phyloP scores from a whole-genome alignment of 2,797 vertebrate species.

The Spea hammondii region DNA sequence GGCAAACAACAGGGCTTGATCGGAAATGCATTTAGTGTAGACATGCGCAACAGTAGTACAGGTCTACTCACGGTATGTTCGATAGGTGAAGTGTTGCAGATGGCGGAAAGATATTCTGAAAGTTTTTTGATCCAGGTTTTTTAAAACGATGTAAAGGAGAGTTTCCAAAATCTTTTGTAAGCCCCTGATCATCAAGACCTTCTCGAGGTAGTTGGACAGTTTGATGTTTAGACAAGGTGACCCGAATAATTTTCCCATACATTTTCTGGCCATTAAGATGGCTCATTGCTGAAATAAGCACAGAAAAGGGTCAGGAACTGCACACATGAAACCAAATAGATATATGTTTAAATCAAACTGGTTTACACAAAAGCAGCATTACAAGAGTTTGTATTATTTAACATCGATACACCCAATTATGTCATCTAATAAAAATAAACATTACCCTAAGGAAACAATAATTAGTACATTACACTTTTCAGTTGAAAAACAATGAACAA shows the following conservation, averaged over 20 bases:
- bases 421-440: no score
- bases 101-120: slow-evolving; percentile 96
- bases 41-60: not conserved
- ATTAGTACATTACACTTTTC: no score
- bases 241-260: slow-evolving; percentile 95
- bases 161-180: slow-evolving; percentile 95
- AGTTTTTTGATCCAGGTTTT: slow-evolving; percentile 97
- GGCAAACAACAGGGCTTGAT: no score
- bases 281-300: slow-evolving; percentile 83
- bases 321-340: no score
- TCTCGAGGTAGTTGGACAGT: slow-evolving; percentile 94
- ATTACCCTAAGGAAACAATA: no score
- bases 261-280: slow-evolving; percentile 97
- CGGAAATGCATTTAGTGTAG: not conserved
- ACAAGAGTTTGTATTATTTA: no score
- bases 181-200: slow-evolving; percentile 92
- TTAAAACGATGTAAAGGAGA: slow-evolving; percentile 97
- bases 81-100: slow-evolving; percentile 95
- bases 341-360: no score
- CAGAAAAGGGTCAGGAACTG: no score
- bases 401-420: no score
- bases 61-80: slow-evolving; percentile 89
- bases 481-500: no score
- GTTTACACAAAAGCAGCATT: no score
- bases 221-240: slow-evolving; percentile 94